Base-by-base conservation (phyloP, 2,888 invertebrate species). In the Arge pagana region DNA sequence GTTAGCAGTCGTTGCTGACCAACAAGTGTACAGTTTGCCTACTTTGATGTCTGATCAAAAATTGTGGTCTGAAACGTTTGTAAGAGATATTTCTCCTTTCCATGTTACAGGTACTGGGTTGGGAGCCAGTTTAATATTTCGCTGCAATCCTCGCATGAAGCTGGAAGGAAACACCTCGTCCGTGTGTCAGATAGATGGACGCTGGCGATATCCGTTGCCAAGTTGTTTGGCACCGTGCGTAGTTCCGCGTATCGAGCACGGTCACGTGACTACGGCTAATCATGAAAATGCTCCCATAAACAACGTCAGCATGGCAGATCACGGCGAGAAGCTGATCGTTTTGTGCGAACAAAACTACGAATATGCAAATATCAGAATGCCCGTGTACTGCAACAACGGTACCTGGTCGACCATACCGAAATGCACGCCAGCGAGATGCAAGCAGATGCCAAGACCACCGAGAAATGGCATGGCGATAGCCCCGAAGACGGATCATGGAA, bases 401-500 rank as follows among this genome's bases (percentile, higher is more conserved):
- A 93, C 95, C 0, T 99, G 97, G 97, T 90, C 93, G 0, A 88
- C 92, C 57, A 90, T 95, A 62, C 96, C 97, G 0, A 84, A 87
- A 50, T 90, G 90, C 68, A 85, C 88, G 54, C 88, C 90, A 58
- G 85, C 97, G 67, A 82, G 93, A 86, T 91, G 96, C 73, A 90
- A 90, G 67, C 77, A 77, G 64, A 85, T 95, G 81, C 96, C 96
- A 0, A 86, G 83, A 54, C 81, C 87, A 3, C 95, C 98, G 0
- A 88, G 90, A 48, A 90, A 96, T 67, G 97, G 98, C 0, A 92
- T 96, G 86, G 95, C 97, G 3, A 89, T 98, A 52, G 98, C 96
- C 1, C 95, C 97, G 0, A 96, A 96, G 71, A 94, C 94, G n/a
- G 93, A 94, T 57, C 98, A 99, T 70, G 95, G 96, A 0, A 94